Percentiles rank a stretch among this genome's conserved stretches.
Conservation (phyloP, 1,140 invertebrate species). For the Phortica variegata region DNA sequence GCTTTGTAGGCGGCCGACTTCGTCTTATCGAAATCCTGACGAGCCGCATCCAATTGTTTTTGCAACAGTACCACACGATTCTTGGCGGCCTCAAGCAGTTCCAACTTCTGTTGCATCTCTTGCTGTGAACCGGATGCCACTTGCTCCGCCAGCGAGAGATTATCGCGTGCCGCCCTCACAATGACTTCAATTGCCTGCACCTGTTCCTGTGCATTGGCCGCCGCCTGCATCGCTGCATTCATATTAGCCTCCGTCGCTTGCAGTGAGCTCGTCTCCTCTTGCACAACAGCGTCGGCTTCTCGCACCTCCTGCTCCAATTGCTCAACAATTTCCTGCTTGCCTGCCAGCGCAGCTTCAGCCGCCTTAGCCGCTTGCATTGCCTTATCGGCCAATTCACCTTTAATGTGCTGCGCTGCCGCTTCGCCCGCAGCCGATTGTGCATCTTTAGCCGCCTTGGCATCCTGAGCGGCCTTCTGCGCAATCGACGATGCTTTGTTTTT, state of each 20-base stretch:
- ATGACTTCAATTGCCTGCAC: conserved; percentile 58
- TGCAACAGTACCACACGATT: conserved; percentile 63
- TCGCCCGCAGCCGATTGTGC: conserved; percentile 65
- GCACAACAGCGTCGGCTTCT: conserved; percentile 65
- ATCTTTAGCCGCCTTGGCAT: conserved; percentile 62
- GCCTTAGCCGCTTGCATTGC: conserved; percentile 67
- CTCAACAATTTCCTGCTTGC: conserved; percentile 64
- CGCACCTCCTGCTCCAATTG: conserved; percentile 63
- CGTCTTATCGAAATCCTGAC: conserved; percentile 62
- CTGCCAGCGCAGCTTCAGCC: conserved; percentile 65
- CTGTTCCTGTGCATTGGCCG: conserved; percentile 58
- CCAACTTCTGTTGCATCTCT: conserved; percentile 63
- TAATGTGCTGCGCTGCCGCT: conserved; percentile 66
- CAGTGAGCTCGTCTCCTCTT: conserved; percentile 62
- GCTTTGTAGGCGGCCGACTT: conserved; percentile 65
- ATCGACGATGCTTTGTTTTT: conserved; percentile 58
- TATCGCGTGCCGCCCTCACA: conserved; percentile 60
- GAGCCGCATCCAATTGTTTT: conserved; percentile 62
- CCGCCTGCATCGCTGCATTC: conserved; percentile 62
- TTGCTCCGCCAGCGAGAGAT: conserved; percentile 62
- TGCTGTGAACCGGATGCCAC: conserved; percentile 61
- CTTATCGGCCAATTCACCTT: conserved; percentile 66
- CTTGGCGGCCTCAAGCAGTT: conserved; percentile 65
- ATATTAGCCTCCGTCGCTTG: conserved; percentile 63
- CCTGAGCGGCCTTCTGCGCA: conserved; percentile 66